These are phyloP conservation scores for Agonopterix heracliana DNA, from an alignment of 2,888 invertebrate genomes.

Conservation along the genomic window DNA sequence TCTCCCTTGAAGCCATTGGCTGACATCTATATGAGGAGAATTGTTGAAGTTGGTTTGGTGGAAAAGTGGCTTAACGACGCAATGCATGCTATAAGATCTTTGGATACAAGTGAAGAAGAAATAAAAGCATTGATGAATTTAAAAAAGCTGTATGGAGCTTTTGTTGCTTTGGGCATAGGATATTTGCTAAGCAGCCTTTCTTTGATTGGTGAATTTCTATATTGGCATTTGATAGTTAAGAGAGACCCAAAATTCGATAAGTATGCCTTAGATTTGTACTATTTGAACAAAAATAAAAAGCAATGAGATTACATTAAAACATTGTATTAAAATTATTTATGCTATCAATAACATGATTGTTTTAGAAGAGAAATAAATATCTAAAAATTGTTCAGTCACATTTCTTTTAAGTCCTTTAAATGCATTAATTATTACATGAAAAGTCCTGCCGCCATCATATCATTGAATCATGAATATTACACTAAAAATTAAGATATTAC, in stretches of 20 bases:
- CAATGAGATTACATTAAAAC: conserved; percentile 20
- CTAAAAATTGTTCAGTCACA: conserved; percentile 30
- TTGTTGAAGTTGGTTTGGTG: conserved; percentile 85
- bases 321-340: conserved; percentile 30
- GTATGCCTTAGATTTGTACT: conserved; percentile 77
- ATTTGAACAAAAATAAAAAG: conserved; percentile 59
- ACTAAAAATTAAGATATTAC: not conserved
- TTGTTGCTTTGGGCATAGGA: conserved; percentile 83
- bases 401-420: not conserved
- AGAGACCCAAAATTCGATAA: conserved; percentile 83
- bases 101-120: conserved; percentile 75
- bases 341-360: conserved; percentile 27
- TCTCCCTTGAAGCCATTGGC: conserved; percentile 83
- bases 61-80: conserved; percentile 88
- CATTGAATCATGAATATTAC: too few species aligned
- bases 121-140: conserved; percentile 87
- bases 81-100: conserved; percentile 74
- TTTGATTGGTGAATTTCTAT: conserved; percentile 77
- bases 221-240: conserved; percentile 81
- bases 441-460: too few species aligned
- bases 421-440: not conserved
- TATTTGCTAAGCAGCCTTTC: conserved; percentile 76
- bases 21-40: conserved; percentile 79
- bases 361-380: conserved; percentile 32
- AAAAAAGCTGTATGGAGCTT: conserved; percentile 85